Evolutionary conservation across 1,140 invertebrate species (phyloP), one percentile per base, ranked within the genome.

Genomic region (Delia radicum): DNA sequence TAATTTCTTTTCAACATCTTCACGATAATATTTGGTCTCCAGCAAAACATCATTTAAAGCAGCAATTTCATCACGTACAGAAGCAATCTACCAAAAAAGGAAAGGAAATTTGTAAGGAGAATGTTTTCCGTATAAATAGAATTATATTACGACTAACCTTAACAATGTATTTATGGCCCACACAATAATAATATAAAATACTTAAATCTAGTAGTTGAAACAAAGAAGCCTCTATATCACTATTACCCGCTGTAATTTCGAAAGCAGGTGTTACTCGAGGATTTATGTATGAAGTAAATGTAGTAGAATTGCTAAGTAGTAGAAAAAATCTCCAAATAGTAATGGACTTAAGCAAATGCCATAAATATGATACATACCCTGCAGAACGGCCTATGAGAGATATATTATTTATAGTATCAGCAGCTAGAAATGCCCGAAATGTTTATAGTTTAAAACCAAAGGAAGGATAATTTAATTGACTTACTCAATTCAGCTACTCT

Each of bases 161-260:
- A 0, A 86, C 80, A 74, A 86, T 83, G 77, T 86, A 85, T 71
- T 86, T 86, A 31, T 86, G 85, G 0, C 85, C 85, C 15, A 85
- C 82, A 8, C 82, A 82, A 65, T 86, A 86, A 73, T 86, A 86
- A 55, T 84, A 86, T 3, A 86, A 77, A 1, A 85, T 76, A 48
- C 81, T 80, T 8, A 84, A 75, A 61, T 86, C 85, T 65, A 86
- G 69, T n/a, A 86, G 61, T 29, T 86, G 83, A 33, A 78, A 82
- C 3, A 86, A 37, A 21, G 85, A 82, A 15, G 78, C 28, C 24
- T 83, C 79, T 4, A 67, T 37, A 33, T 74, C 55, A 0, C 74
- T 65, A 74, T 83, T 84, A 7, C 85, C 85, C 0, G 82, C 78
- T 2, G 74, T 29, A 13, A 79, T 63, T 0, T 82, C 79, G 6